Percentiles rank a stretch among this genome's conserved stretches.
Conservation (phyloP, 2,797 vertebrate genomes). For the Poeciliopsis paucimaculata region DNA sequence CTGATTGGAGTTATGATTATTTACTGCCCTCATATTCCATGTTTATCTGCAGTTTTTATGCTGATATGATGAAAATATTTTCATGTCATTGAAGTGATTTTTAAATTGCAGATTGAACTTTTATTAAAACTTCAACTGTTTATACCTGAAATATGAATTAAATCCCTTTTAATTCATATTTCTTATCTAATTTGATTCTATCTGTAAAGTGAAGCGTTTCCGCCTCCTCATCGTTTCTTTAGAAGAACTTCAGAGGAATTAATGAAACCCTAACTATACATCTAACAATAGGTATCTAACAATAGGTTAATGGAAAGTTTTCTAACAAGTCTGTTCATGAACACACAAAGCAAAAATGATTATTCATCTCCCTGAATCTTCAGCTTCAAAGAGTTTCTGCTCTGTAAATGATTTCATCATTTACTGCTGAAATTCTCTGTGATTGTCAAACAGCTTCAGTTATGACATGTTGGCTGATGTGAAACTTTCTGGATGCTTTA, state of each 20-base stretch:
- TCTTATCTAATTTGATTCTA: too few species aligned
- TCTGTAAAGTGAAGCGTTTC: too few species aligned
- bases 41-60: too few species aligned
- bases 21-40: too few species aligned
- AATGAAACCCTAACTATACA: too few species aligned
- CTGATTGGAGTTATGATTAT: too few species aligned
- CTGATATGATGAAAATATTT: too few species aligned
- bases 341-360: not conserved
- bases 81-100: too few species aligned
- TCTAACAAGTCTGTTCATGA: not conserved
- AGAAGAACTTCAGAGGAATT: not conserved
- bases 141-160: not conserved
- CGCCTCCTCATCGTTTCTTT: not conserved
- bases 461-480: not conserved
- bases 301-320: not conserved
- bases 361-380: not conserved
- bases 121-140: not conserved
- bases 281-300: fast-evolving
- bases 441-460: not conserved
- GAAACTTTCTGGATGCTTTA: not conserved
- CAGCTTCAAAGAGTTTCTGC: not conserved
- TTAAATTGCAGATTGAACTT: too few species aligned
- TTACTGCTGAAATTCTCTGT: not conserved
- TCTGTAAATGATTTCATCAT: not conserved
- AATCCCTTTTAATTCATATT: too few species aligned